Evolutionary conservation across 2,888 invertebrate genomes (phyloP).

Genomic region (Megaustenia siamemsis): DNA sequence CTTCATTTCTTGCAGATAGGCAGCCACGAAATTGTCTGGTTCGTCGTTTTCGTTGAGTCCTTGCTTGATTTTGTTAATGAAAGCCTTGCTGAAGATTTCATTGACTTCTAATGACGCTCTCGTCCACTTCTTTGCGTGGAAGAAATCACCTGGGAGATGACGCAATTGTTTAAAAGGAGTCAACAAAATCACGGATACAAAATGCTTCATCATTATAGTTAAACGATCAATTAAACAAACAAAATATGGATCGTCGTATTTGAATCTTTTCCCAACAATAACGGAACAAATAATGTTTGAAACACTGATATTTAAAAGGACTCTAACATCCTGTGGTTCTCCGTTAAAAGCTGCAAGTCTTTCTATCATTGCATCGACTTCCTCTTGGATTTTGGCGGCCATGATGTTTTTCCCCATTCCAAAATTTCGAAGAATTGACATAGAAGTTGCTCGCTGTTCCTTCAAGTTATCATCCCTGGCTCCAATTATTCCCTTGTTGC

Average conservation of each 20-base stretch:
- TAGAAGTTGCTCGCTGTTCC: too few relatives aligned
- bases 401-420: constrained; percentile 5
- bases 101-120: too few relatives aligned
- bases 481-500: constrained; percentile 4
- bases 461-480: constrained; percentile 8
- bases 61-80: neutral
- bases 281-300: constrained; percentile 6
- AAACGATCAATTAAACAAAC: neutral
- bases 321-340: neutral
- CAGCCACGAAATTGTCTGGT: neutral
- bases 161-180: neutral
- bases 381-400: neutral
- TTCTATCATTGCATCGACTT: neutral
- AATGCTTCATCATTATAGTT: neutral
- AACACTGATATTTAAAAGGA: neutral
- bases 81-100: neutral
- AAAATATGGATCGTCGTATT: constrained; percentile 25
- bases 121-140: neutral
- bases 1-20: neutral
- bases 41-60: neutral
- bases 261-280: neutral
- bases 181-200: neutral
- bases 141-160: constrained; percentile 12
- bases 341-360: neutral
- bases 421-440: neutral